These are phyloP conservation scores for Phenganax marumi DNA, from an alignment of 92 coral and sea anemone genomes.

Conservation along the genomic window DNA sequence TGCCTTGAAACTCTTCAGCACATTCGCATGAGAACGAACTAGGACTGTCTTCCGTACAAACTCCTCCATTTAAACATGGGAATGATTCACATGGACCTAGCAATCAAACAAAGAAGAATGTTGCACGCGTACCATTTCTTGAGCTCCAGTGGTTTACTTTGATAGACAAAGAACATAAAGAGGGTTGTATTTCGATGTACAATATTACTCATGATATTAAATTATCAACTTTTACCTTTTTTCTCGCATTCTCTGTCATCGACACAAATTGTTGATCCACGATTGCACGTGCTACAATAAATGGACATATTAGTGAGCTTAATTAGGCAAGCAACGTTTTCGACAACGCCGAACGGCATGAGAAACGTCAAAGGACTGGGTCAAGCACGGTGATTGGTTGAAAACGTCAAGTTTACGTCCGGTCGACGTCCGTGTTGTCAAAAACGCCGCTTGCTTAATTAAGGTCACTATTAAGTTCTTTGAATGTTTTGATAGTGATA, in stretches of 20 bases:
- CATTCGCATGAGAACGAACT: conserved; percentile 19
- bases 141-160: too few species aligned
- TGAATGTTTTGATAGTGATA: neutral
- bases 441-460: too few species aligned
- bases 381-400: too few species aligned
- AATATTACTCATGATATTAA: neutral
- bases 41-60: neutral
- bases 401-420: too few species aligned
- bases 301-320: neutral
- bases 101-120: too few species aligned
- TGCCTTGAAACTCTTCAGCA: conserved; percentile 7
- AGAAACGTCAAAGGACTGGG: too few species aligned
- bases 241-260: conserved; percentile 22
- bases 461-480: neutral
- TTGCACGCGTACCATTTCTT: too few species aligned
- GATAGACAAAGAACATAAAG: neutral
- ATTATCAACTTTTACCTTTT: conserved; percentile 6
- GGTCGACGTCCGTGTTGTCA: too few species aligned
- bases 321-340: neutral
- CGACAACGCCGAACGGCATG: too few species aligned
- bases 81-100: conserved; percentile 24
- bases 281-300: conserved; percentile 15
- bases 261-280: conserved; percentile 16
- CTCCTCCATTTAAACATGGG: conserved; percentile 23
- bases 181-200: neutral